These are phyloP conservation scores for Ochropacha duplaris DNA, from an alignment of 2,888 invertebrate species.

Conservation along the genomic window DNA sequence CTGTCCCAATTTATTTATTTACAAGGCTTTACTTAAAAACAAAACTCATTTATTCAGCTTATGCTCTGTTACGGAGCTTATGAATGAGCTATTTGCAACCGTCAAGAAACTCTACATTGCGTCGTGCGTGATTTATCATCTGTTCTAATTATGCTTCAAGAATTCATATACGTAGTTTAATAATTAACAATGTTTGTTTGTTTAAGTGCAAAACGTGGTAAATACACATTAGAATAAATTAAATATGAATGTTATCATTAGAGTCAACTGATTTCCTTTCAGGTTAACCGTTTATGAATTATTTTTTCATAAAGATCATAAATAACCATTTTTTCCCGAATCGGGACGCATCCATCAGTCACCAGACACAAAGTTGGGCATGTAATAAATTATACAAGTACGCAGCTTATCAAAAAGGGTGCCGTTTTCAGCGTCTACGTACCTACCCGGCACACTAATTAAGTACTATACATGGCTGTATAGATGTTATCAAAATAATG, in stretches of 20 bases:
- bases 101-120: no score
- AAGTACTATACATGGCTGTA: background rate
- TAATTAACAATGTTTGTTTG: no score
- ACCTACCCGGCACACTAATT: slow-evolving; percentile 2
- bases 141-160: no score
- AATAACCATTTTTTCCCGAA: slow-evolving; percentile 2
- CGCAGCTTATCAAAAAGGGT: slow-evolving; percentile 5
- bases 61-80: no score
- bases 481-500: slow-evolving; percentile 2
- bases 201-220: no score
- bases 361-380: background rate
- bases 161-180: no score
- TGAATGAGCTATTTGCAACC: no score
- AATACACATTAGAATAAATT: no score
- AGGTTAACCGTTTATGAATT: background rate
- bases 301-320: slow-evolving; percentile 1
- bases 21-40: no score
- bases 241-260: background rate
- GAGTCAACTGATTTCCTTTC: background rate
- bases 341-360: slow-evolving; percentile 3
- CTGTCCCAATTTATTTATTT: background rate
- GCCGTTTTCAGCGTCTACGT: slow-evolving; percentile 3
- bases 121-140: no score
- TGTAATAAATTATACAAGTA: slow-evolving; percentile 4
- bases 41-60: no score